Evolutionary conservation across 2,797 vertebrate species (phyloP), one percentile per base, ranked within the genome.

Genomic region (Eidolon dupreanum): DNA sequence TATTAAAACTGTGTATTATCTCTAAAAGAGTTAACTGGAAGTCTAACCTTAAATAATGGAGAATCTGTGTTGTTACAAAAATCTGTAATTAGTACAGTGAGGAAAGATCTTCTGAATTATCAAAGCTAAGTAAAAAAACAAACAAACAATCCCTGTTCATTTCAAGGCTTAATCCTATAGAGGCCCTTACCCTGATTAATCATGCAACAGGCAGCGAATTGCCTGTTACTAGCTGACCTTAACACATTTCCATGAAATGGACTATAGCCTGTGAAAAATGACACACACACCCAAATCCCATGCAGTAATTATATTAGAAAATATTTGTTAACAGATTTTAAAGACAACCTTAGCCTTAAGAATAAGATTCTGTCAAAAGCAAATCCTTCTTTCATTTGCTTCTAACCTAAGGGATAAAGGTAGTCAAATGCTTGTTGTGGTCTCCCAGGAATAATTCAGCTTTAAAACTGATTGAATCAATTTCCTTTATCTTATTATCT

Each of bases 401-500:
- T 92, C 71, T 95, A 97, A 95, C 0, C 12, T 90, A 94, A 82
- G 61, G 63, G 79, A 96, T 91, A 96, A 87, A 96, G 94, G 5
- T 82, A 93, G 66, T 86, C 91, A 97, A 87, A 84, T 88, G 31
- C 83, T 97, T 92, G 20, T 96, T 95, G 94, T 4, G 59, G 43
- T 90, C 97, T 82, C 66, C 88, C 36, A 55, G 33, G 57, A 97
- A 97, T 98, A 95, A 63, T n/a, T 92, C 11, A n/a, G 73, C 51
- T 96, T 97, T 96, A 92, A 98, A 98, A 91, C 1, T 0, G 66
- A 97, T 87, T 84, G 38, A 96, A 95, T 97, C 85, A 74, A 90
- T 97, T 97, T 95, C 24, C 33, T 51, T 97, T 95, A 96, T 83
- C 87, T 98, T 96, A 49, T 95, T 97, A 94, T 92, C 57, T 98